Conservation (phyloP, 2,888 invertebrate species). For the Odontothrips loti region DNA sequence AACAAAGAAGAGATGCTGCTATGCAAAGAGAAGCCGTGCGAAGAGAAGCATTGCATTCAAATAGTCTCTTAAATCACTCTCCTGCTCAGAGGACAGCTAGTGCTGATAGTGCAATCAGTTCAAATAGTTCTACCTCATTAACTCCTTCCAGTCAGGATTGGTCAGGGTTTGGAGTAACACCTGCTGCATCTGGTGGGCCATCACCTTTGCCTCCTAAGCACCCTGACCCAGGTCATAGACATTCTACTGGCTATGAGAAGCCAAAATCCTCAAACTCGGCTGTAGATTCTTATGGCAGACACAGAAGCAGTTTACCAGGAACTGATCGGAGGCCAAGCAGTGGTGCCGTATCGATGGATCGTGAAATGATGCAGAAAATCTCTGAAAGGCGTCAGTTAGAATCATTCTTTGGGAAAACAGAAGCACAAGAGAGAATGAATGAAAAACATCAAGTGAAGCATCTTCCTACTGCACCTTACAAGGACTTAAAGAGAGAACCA, state of each 20-base stretch:
- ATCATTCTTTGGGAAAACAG: slow-evolving; percentile 4
- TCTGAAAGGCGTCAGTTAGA: slow-evolving; percentile 4
- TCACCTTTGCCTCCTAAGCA: neutral
- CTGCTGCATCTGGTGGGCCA: neutral
- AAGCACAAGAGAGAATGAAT: neutral
- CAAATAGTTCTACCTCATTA: neutral
- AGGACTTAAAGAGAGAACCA: neutral
- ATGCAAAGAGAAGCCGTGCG: neutral
- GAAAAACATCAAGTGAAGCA: neutral
- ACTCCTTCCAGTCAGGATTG: neutral
- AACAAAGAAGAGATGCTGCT: neutral
- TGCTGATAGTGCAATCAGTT: slow-evolving; percentile 14
- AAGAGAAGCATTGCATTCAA: neutral
- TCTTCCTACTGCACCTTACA: neutral
- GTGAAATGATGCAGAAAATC: slow-evolving; percentile 5
- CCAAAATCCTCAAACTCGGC: neutral
- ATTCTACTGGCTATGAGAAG: slow-evolving; percentile 5
- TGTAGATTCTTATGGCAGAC: neutral
- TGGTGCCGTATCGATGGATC: neutral
- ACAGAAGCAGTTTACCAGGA: neutral
- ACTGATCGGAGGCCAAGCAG: neutral
- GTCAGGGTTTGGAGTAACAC: neutral
- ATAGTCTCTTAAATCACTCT: neutral
- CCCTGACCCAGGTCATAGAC: slow-evolving; percentile 8
- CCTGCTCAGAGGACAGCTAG: neutral